phyloP scores from a whole-genome alignment of 2,113 vertebrate species.

The Prolemur simus region DNA sequence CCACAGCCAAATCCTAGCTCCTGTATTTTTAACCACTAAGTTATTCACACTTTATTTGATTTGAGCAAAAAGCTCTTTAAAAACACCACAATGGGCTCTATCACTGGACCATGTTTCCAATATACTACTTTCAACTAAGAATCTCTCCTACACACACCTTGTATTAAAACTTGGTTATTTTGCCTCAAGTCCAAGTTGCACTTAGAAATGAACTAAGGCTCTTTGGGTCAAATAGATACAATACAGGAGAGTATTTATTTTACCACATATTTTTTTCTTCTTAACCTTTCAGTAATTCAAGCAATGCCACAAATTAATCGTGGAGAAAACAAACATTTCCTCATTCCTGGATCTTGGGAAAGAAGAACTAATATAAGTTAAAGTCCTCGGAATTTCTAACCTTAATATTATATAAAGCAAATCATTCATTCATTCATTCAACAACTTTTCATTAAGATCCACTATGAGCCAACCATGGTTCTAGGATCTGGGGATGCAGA shows the following conservation, averaged over 20 bases:
- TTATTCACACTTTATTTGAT: background rate
- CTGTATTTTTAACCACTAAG: conserved; percentile 38
- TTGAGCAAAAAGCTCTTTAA: conserved; percentile 29
- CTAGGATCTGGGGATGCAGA: background rate
- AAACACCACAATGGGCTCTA: background rate
- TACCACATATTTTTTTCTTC: background rate
- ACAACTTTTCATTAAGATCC: background rate
- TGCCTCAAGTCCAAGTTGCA: conserved; percentile 8
- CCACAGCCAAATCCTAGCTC: background rate
- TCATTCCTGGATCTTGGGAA: conserved; percentile 27
- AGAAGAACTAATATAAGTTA: background rate
- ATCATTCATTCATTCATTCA: conserved; percentile 28
- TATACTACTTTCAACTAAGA: background rate
- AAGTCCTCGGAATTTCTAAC: conserved; percentile 13
- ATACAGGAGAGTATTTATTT: background rate
- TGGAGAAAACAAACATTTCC: background rate
- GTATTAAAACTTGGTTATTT: conserved; percentile 29
- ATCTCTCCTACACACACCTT: background rate
- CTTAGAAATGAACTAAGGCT: conserved; percentile 21
- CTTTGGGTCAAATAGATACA: conserved; percentile 20
- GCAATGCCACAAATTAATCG: conserved; percentile 20
- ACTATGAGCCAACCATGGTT: background rate
- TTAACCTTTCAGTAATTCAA: conserved; percentile 53
- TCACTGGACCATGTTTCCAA: background rate
- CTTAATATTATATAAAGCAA: conserved; percentile 17